Percentiles rank a stretch among this genome's conserved stretches.
Conservation (phyloP, 2,888 invertebrate species). For the Choristoneura rosaceana region DNA sequence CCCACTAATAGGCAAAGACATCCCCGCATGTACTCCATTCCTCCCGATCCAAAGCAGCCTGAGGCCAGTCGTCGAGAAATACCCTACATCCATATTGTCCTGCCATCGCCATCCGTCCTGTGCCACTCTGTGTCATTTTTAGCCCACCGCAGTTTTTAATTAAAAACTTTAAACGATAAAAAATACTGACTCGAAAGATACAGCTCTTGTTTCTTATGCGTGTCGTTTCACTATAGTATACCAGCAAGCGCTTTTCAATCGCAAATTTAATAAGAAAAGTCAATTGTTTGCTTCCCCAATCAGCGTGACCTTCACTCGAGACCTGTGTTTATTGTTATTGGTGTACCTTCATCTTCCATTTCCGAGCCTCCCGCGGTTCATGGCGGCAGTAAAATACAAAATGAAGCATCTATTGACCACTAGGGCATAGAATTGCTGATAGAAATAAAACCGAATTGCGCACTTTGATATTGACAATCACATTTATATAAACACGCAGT, state of each 20-base stretch:
- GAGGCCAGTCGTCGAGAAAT: too few relatives aligned
- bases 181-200: too few relatives aligned
- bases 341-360: slow-evolving; percentile 18
- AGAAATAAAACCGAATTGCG: slow-evolving; percentile 11
- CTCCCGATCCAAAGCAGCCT: too few relatives aligned
- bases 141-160: too few relatives aligned
- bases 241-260: background rate
- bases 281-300: slow-evolving; percentile 7
- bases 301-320: slow-evolving; percentile 1
- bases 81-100: too few relatives aligned
- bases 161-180: too few relatives aligned
- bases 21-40: too few relatives aligned
- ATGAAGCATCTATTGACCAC: slow-evolving; percentile 26
- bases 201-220: background rate
- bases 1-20: too few relatives aligned
- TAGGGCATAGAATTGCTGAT: slow-evolving; percentile 20
- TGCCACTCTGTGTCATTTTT: too few relatives aligned
- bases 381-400: slow-evolving; percentile 18
- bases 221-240: background rate
- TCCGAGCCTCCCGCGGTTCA: slow-evolving; percentile 19
- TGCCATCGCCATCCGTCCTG: too few relatives aligned
- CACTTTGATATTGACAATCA: slow-evolving; percentile 2
- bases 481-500: background rate
- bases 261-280: slow-evolving; percentile 9
- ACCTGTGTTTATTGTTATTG: slow-evolving; percentile 22